Conservation (phyloP, 1,140 invertebrate genomes). For the Plutomurus gul region DNA sequence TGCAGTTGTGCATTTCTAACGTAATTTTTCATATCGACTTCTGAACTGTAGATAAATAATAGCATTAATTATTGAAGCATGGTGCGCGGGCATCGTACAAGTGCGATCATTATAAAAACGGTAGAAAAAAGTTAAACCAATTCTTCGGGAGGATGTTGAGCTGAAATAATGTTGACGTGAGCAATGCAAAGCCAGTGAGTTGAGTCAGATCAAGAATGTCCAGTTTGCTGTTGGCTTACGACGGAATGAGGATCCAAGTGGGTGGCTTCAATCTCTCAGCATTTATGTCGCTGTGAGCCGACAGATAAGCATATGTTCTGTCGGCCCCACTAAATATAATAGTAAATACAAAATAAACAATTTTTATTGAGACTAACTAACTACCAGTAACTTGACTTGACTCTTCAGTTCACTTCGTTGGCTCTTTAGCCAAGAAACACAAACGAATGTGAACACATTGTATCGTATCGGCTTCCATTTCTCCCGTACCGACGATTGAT, state of each 20-base stretch:
- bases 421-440: no score
- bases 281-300: neutral
- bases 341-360: no score
- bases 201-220: constrained; percentile 18
- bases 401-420: neutral
- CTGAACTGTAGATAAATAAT: no score
- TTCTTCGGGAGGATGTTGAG: neutral
- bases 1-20: no score
- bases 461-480: neutral
- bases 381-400: neutral
- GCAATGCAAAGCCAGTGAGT: neutral
- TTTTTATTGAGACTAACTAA: constrained; percentile 22
- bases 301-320: constrained; percentile 21
- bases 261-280: constrained; percentile 3
- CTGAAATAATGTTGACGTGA: neutral
- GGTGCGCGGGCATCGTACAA: no score
- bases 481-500: neutral
- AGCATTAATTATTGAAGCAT: no score
- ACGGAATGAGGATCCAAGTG: constrained; percentile 25
- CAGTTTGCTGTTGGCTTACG: neutral
- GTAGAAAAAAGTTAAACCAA: no score
- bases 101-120: no score
- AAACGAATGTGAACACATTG: no score
- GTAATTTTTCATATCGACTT: no score
- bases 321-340: constrained; percentile 2